Conservation (phyloP, 2,113 vertebrate genomes). For the Anolis carolinensis region DNA sequence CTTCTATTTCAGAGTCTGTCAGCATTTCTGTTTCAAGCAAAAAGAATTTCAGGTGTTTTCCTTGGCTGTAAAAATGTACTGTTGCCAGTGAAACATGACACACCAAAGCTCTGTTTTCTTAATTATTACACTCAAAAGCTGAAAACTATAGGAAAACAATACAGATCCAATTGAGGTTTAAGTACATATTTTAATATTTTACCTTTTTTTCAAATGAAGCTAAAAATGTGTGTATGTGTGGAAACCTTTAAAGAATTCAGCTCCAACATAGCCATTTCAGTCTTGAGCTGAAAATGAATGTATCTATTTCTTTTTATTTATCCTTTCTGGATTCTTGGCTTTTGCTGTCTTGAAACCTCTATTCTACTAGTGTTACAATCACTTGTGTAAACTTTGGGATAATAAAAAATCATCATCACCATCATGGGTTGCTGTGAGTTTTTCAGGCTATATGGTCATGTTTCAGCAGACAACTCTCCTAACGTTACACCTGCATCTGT, state of each 20-base stretch:
- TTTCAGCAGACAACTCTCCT: too few species aligned
- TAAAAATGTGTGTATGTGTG: background rate
- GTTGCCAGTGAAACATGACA: background rate
- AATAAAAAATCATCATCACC: too few species aligned
- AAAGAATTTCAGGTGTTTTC: background rate
- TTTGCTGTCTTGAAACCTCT: background rate
- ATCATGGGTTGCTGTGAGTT: too few species aligned
- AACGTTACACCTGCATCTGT: too few species aligned
- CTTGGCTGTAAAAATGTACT: conserved; percentile 35
- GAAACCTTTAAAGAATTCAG: background rate
- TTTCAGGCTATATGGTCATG: too few species aligned
- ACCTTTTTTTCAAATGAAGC: background rate
- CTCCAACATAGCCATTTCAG: background rate
- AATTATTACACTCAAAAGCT: background rate
- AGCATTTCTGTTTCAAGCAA: background rate
- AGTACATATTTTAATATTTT: background rate
- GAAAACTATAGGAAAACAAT: background rate
- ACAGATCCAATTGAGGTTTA: background rate
- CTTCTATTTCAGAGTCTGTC: conserved; percentile 30
- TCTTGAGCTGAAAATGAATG: background rate
- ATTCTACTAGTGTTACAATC: background rate
- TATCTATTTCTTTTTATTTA: background rate
- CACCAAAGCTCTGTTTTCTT: conserved; percentile 20
- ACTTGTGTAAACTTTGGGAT: too few species aligned
- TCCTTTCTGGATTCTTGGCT: background rate